phyloP scores from a whole-genome alignment of 2,113 vertebrate species.

The Sardina pilchardus region DNA sequence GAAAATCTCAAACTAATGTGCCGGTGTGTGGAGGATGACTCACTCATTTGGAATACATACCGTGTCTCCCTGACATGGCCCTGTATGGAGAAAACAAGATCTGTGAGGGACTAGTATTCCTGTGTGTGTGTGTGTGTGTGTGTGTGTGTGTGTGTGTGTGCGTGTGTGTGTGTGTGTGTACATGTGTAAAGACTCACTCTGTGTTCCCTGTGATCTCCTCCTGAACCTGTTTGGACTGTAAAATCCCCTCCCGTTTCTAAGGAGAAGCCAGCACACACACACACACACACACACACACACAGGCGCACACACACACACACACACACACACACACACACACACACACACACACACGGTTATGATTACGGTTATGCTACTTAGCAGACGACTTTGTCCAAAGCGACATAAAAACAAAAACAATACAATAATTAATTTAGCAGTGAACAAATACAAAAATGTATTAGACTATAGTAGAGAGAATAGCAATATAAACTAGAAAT shows the following conservation, averaged over 20 bases:
- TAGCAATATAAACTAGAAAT: too few relatives aligned
- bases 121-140: background rate
- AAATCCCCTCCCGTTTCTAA: slow-evolving; percentile 96
- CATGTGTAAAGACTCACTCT: slow-evolving; percentile 78
- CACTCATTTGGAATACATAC: slow-evolving; percentile 68
- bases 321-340: slow-evolving; percentile 6
- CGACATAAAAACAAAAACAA: too few relatives aligned
- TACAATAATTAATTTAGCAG: too few relatives aligned
- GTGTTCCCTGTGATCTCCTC: slow-evolving; percentile 99
- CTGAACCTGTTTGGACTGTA: slow-evolving; percentile 94
- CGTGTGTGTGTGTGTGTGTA: background rate
- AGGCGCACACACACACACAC: background rate
- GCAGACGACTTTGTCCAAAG: too few relatives aligned
- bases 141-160: too few relatives aligned
- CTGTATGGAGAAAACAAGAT: slow-evolving; percentile 57
- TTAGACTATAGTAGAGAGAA: too few relatives aligned
- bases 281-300: slow-evolving; percentile 6
- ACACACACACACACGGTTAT: slow-evolving; percentile 5
- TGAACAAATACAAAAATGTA: too few relatives aligned
- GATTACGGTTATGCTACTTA: too few relatives aligned
- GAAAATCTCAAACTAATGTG: too few relatives aligned
- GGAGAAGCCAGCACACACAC: slow-evolving; percentile 51
- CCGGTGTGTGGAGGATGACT: too few relatives aligned
- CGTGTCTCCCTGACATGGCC: slow-evolving; percentile 83
- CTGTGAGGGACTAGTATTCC: background rate